phyloP scores from a whole-genome alignment of 2,797 vertebrate genomes.

The Cynodonichthys magdalenae region DNA sequence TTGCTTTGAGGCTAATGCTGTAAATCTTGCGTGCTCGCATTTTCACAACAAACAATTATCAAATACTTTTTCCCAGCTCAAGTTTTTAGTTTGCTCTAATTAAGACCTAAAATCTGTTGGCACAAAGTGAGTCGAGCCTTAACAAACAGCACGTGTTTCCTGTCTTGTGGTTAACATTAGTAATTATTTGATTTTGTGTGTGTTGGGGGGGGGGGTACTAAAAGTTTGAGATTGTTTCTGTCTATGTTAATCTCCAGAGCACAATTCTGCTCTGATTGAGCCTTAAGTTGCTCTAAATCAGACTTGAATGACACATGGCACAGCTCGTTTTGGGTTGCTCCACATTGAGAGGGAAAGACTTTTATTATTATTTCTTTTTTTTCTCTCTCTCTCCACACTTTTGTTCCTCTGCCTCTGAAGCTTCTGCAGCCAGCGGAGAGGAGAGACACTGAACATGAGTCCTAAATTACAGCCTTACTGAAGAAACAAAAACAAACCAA shows the following conservation, averaged over 20 bases:
- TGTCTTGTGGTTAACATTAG: conserved; percentile 53
- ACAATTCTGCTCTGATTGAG: conserved; percentile 62
- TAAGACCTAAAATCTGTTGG: conserved; percentile 34
- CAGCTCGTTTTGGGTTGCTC: conserved; percentile 49
- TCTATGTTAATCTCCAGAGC: conserved; percentile 60
- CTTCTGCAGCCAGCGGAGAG: conserved; percentile 64
- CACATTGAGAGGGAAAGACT: conserved; percentile 58
- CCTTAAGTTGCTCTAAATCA: conserved; percentile 59
- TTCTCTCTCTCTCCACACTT: conserved; percentile 35
- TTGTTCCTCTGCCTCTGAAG: conserved; percentile 53
- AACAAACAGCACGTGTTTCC: conserved; percentile 56
- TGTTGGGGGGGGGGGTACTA: not conserved
- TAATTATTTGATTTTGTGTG: conserved; percentile 56
- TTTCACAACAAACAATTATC: conserved; percentile 42
- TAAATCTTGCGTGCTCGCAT: conserved; percentile 9
- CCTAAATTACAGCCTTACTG: conserved; percentile 79
- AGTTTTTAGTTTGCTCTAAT: conserved; percentile 41
- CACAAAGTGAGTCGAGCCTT: conserved; percentile 37
- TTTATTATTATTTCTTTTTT: conserved; percentile 34
- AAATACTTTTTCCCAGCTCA: conserved; percentile 22
- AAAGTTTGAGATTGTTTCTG: conserved; percentile 53
- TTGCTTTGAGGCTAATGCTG: conserved; percentile 6
- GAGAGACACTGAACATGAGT: conserved; percentile 79
- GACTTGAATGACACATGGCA: conserved; percentile 67
- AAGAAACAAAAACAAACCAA: conserved; percentile 81